Evolutionary conservation across 2,888 invertebrate species (phyloP).

Genomic region (Taphrorychus bicolor): DNA sequence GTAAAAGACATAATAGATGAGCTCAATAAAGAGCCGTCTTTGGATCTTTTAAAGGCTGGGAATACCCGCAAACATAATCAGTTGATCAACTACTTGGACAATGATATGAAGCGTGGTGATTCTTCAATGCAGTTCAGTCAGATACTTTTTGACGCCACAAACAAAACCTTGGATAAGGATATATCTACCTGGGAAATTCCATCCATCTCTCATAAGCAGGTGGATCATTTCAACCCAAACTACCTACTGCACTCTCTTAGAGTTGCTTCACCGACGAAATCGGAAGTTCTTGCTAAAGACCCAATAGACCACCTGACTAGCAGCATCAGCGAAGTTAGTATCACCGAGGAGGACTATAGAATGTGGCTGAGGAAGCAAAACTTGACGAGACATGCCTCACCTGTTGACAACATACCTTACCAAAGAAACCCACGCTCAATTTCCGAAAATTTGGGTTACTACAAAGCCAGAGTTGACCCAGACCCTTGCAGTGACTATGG

Average conservation of each 20-base stretch:
- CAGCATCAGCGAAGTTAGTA: conserved; percentile 12
- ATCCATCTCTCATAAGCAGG: not conserved
- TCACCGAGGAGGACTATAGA: conserved; percentile 29
- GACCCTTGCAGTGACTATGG: not conserved
- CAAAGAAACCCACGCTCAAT: not conserved
- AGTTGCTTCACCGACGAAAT: conserved; percentile 8
- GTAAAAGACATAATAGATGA: not conserved
- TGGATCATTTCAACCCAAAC: conserved; percentile 21
- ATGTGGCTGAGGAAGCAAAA: conserved; percentile 27
- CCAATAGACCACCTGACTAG: not conserved
- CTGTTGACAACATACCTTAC: not conserved
- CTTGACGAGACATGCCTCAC: conserved; percentile 11
- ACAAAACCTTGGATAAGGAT: not conserved
- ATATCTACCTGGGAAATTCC: not conserved
- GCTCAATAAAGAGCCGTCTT: not conserved
- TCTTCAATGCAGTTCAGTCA: not conserved
- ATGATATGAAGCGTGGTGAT: not conserved
- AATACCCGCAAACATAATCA: not conserved
- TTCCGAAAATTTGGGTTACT: not conserved
- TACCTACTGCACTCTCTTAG: conserved; percentile 18
- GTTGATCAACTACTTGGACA: not conserved
- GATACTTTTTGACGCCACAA: not conserved
- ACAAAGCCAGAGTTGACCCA: not conserved
- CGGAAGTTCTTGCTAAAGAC: conserved; percentile 3
- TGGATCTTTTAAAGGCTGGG: too few relatives aligned